Percentiles rank a stretch among this genome's conserved stretches.
These are phyloP conservation scores for Tamias sibiricus DNA, from an alignment of 2,113 vertebrate species.

Conservation along the genomic window DNA sequence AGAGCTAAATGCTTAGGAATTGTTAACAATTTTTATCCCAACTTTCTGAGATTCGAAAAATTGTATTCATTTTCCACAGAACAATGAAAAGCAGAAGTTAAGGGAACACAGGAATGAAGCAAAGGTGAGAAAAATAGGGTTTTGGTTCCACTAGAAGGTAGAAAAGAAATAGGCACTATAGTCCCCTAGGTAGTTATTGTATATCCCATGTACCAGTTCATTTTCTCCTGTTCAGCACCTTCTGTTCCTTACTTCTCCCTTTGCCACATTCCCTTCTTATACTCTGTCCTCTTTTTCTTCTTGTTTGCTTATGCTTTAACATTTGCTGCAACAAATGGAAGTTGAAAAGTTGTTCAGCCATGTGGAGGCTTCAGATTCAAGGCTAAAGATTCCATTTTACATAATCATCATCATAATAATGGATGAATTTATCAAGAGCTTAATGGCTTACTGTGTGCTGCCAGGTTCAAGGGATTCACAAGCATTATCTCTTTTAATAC, in stretches of 20 bases:
- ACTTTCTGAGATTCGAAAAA: constrained; percentile 69
- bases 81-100: constrained; percentile 57
- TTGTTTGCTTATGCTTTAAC: not conserved
- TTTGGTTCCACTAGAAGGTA: not conserved
- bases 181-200: fast-evolving
- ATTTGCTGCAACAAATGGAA: not conserved
- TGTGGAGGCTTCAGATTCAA: not conserved
- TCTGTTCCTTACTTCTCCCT: not conserved
- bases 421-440: not conserved
- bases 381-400: not conserved
- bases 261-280: not conserved
- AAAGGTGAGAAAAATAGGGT: constrained; percentile 66
- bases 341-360: not conserved
- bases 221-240: not conserved
- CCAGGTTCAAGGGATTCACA: not conserved
- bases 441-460: not conserved
- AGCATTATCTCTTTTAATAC: not conserved
- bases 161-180: not conserved
- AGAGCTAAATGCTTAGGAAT: not conserved
- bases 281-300: not conserved
- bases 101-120: constrained; percentile 63
- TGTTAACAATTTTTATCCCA: constrained; percentile 51
- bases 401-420: not conserved
- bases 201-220: fast-evolving
- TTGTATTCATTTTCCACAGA: constrained; percentile 72